Percentiles rank a stretch among this genome's conserved stretches.
These are phyloP conservation scores for Anthopleura sola DNA, from an alignment of 64 coral and sea anemone species.

Conservation along the genomic window DNA sequence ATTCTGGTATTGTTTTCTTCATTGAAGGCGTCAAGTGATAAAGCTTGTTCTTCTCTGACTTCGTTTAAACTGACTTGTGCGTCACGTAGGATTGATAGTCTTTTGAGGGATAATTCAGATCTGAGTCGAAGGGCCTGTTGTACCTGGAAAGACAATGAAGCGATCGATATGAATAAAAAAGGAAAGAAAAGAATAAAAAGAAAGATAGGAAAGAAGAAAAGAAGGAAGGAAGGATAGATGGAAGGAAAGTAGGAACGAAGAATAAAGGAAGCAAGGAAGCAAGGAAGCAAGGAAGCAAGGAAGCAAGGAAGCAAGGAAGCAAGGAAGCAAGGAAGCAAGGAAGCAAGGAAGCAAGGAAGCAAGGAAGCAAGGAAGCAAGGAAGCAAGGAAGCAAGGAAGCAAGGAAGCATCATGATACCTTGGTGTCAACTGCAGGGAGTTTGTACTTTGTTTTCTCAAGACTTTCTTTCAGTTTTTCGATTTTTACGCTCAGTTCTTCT, in stretches of 20 bases:
- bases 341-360: too few species aligned
- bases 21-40: not conserved
- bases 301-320: too few species aligned
- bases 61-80: constrained; percentile 23
- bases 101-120: constrained; percentile 31
- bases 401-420: constrained; percentile 16
- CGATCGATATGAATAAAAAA: not conserved
- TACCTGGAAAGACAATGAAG: constrained; percentile 5
- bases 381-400: too few species aligned
- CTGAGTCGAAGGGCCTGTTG: constrained; percentile 28
- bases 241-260: too few species aligned
- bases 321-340: too few species aligned
- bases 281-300: too few species aligned
- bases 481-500: constrained; percentile 36
- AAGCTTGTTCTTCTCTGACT: constrained; percentile 36
- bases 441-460: constrained; percentile 41
- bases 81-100: constrained; percentile 22
- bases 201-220: not conserved
- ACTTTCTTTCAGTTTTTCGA: constrained; percentile 34
- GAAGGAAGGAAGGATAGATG: too few species aligned
- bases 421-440: constrained; percentile 33
- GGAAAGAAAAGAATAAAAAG: not conserved
- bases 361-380: too few species aligned
- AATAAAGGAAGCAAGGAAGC: too few species aligned
- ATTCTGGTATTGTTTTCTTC: constrained; percentile 2